Evolutionary conservation across 2,888 invertebrate genomes (phyloP).

Genomic region (Sphaerophoria rueppellii): DNA sequence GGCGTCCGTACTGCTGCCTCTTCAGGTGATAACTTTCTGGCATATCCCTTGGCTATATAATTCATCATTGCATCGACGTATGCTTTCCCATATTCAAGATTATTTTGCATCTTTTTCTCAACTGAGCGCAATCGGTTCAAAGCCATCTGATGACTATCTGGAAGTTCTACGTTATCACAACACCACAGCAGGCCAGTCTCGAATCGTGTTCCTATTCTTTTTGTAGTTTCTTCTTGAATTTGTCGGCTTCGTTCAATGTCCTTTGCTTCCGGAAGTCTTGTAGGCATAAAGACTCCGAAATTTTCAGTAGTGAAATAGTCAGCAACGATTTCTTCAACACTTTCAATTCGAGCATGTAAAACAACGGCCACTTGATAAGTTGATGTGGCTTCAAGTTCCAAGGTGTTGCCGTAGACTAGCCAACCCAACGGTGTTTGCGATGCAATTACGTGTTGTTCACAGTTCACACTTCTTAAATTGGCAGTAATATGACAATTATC

Average conservation of each 20-base stretch:
- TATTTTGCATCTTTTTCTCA: too few relatives aligned
- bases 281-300: background rate
- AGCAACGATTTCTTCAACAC: slow-evolving; percentile 1
- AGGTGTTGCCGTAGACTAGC: background rate
- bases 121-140: too few relatives aligned
- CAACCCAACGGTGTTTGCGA: background rate
- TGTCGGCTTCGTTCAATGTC: background rate
- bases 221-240: background rate
- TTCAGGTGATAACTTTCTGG: background rate
- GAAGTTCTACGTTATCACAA: background rate
- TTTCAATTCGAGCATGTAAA: background rate
- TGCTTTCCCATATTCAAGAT: too few relatives aligned
- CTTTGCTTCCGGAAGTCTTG: background rate
- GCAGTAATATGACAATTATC: background rate
- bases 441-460: background rate
- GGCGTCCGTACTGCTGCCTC: background rate
- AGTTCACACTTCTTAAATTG: background rate
- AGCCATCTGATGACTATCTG: too few relatives aligned
- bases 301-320: slow-evolving; percentile 13
- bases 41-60: background rate
- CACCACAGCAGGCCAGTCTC: slow-evolving; percentile 2
- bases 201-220: background rate
- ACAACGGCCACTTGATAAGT: background rate
- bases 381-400: background rate
- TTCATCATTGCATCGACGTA: background rate